Conservation (phyloP, 2,113 vertebrate genomes). For the Pithys albifrons region DNA sequence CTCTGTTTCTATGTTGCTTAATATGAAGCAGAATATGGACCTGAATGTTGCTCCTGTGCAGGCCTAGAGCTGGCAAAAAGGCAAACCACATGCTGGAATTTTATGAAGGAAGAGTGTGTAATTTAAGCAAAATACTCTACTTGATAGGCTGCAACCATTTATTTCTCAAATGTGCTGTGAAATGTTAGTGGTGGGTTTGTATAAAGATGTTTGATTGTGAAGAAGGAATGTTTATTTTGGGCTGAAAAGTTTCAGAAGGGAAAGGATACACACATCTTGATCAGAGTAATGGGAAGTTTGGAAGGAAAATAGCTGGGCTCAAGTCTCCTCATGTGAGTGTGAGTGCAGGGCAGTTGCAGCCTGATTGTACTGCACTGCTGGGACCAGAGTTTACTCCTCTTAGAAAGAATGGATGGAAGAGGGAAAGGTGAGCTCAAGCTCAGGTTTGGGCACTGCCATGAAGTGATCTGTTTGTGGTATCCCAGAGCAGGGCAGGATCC, state of each 20-base stretch:
- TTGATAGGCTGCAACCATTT: neutral
- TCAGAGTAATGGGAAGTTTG: neutral
- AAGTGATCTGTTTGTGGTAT: neutral
- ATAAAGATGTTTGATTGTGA: neutral
- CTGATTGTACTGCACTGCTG: neutral
- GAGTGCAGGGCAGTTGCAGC: neutral
- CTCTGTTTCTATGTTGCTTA: neutral
- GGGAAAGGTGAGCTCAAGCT: neutral
- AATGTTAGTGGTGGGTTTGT: neutral
- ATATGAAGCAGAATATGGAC: neutral
- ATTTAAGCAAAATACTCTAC: neutral
- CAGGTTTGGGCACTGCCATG: neutral
- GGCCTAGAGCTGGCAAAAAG: neutral
- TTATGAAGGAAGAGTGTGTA: neutral
- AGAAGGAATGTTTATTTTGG: slow-evolving; percentile 15
- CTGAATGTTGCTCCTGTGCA: neutral
- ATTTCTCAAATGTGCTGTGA: neutral
- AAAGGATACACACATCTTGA: neutral
- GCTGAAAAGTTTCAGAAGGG: neutral
- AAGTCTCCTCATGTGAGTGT: neutral
- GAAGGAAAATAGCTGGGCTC: neutral
- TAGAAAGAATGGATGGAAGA: neutral
- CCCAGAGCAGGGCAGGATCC: neutral
- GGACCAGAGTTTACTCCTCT: neutral
- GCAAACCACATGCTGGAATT: neutral